Conservation (phyloP, 1,140 invertebrate species). For the Tachypleus tridentatus region DNA sequence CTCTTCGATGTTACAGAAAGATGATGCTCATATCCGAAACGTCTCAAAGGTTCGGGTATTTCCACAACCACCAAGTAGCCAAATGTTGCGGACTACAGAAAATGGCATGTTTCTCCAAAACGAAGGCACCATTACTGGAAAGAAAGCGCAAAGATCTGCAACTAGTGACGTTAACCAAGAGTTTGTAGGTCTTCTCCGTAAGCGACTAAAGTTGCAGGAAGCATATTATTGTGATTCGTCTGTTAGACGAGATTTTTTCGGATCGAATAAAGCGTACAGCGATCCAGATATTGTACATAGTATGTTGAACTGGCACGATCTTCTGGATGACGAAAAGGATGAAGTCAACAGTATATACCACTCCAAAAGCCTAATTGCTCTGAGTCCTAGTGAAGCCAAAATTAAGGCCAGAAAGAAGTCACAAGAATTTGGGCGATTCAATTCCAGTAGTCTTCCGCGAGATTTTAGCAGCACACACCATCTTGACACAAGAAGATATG, state of each 20-base stretch:
- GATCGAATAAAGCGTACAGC: conserved; percentile 10
- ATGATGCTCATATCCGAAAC: too few relatives aligned
- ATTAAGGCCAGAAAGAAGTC: conserved; percentile 16
- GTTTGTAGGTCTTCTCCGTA: too few relatives aligned
- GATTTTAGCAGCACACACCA: not conserved
- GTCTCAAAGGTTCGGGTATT: conserved; percentile 12
- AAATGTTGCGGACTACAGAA: conserved; percentile 52
- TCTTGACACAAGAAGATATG: too few relatives aligned
- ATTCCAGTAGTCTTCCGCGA: conserved; percentile 9
- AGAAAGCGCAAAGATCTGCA: conserved; percentile 28
- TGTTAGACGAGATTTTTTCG: too few relatives aligned
- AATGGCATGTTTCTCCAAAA: conserved; percentile 64
- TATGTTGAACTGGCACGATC: conserved; percentile 5
- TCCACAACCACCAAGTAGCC: conserved; percentile 21
- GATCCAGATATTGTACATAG: conserved; percentile 13
- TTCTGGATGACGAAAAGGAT: conserved; percentile 1
- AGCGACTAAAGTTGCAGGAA: too few relatives aligned
- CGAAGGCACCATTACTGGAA: conserved; percentile 61
- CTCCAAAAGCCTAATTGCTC: conserved; percentile 9
- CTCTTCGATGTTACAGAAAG: not conserved
- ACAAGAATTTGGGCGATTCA: conserved; percentile 10
- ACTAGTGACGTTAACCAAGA: too few relatives aligned
- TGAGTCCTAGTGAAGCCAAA: conserved; percentile 8
- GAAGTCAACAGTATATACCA: conserved; percentile 1
- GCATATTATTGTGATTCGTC: too few relatives aligned